These are phyloP conservation scores for Anastatus disparis DNA, from an alignment of 1,140 invertebrate species.

Conservation along the genomic window DNA sequence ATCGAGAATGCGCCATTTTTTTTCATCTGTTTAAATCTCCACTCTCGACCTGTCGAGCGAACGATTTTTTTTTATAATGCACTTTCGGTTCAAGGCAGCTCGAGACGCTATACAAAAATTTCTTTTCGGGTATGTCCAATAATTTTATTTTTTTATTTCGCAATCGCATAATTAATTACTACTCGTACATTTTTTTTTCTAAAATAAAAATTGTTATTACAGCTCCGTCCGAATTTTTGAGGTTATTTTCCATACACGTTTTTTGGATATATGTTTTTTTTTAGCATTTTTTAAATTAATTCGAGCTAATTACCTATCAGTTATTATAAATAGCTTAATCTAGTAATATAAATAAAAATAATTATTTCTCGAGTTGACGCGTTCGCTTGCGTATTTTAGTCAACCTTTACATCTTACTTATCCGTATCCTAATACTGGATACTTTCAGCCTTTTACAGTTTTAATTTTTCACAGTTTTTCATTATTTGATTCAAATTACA, in stretches of 20 bases:
- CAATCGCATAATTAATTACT: constrained; percentile 41
- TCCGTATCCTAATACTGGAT: constrained; percentile 13
- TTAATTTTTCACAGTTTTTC: constrained; percentile 26
- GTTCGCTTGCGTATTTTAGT: not conserved
- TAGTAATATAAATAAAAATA: constrained; percentile 15
- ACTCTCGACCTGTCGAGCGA: constrained; percentile 44
- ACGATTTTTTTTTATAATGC: constrained; percentile 63
- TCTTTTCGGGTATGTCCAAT: constrained; percentile 24
- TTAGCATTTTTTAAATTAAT: not conserved
- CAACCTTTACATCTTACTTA: constrained; percentile 18
- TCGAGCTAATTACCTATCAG: constrained; percentile 2
- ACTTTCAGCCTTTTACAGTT: constrained; percentile 33
- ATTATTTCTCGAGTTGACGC: constrained; percentile 31
- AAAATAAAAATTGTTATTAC: constrained; percentile 1
- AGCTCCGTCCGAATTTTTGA: constrained; percentile 3
- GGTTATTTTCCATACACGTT: not conserved
- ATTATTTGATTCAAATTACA: no score
- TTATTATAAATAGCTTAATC: constrained; percentile 7
- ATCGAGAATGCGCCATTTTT: constrained; percentile 39
- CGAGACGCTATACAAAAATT: constrained; percentile 64
- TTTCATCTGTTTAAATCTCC: no score
- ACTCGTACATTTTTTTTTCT: constrained; percentile 23
- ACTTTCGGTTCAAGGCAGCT: constrained; percentile 68
- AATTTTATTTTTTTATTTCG: no score
- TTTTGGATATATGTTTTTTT: not conserved